Base-by-base conservation (phyloP, 2,797 vertebrate species). In the Spea hammondii region DNA sequence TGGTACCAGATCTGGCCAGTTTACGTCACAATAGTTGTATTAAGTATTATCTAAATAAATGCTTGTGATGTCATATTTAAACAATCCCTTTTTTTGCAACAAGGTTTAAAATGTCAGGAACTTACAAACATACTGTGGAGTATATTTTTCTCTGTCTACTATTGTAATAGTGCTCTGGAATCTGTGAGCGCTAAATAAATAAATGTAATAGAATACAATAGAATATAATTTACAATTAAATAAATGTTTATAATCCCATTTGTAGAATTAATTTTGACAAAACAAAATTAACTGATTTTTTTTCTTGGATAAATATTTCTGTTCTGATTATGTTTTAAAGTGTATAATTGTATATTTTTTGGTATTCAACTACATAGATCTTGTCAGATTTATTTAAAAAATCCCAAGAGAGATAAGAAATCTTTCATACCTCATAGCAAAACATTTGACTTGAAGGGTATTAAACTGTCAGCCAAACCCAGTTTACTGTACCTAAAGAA, bases 401-500 rank as follows among this genome's bases (percentile, higher is more conserved):
- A 79, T 62, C 54, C 14, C 71, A 9, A 11, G 64, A 79, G 51
- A 32, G 32, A 32, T 32, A 32, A 32, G 12, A 57, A 59, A 4
- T n/a, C 55, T 57, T 67, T 59, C 54, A 73, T 11, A 8, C 11
- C 1, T 6, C 49, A 32, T 11, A 71, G 44, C 7, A 53, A n/a
- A 10, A 5, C 4, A 13, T 70, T 48, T 62, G 5, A 46, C 46
- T 69, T 64, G 64, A 53, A 49, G 48, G 72, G 32, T 54, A 74
- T 65, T 53, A 45, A 65, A 53, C 9, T 59, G 74, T 65, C 74
- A 69, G 65, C 55, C 78, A 44, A 79, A 12, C 78, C 65, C 66
- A 47, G 32, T 79, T 79, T 74, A 74, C 78, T 74, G 69, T 70
- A 79, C 4, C 14, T 46, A 5, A 74, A 55, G 72, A 74, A 79